A percentile compares a stretch with the other conserved stretches of the same genome.
Evolutionary conservation across 1,140 invertebrate genomes (phyloP).

Genomic region (Oedothorax gibbosus): DNA sequence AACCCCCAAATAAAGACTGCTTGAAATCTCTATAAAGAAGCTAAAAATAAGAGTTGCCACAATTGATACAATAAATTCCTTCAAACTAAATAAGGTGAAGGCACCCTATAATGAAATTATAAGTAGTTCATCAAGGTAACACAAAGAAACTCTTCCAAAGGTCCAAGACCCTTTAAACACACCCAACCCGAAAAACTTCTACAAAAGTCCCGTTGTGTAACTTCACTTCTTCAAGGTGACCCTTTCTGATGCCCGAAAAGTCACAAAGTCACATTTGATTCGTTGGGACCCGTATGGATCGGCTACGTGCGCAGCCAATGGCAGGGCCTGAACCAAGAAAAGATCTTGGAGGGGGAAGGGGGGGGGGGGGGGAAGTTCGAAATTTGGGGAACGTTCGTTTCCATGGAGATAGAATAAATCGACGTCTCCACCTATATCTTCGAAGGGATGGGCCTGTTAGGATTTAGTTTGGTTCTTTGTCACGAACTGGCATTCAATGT

Average conservation of each 20-base stretch:
- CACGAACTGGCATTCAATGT: neutral
- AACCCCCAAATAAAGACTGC: no score
- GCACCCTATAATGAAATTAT: no score
- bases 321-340: constrained; percentile 4
- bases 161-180: no score
- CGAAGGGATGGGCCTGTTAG: constrained; percentile 29
- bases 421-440: constrained; percentile 50
- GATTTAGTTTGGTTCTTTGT: neutral
- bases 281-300: constrained; percentile 47
- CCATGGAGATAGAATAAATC: constrained; percentile 52
- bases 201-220: no score
- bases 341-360: neutral
- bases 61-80: no score
- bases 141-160: no score
- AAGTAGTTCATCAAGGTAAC: no score
- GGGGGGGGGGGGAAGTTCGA: constrained; percentile 17
- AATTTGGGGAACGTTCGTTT: constrained; percentile 51
- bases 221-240: constrained; percentile 41
- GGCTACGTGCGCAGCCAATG: constrained; percentile 40
- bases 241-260: constrained; percentile 35
- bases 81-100: no score
- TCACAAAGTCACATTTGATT: constrained; percentile 51
- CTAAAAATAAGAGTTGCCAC: no score
- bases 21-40: no score
- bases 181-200: no score